phyloP scores from a whole-genome alignment of 2,797 vertebrate species.

The Tadarida brasiliensis region DNA sequence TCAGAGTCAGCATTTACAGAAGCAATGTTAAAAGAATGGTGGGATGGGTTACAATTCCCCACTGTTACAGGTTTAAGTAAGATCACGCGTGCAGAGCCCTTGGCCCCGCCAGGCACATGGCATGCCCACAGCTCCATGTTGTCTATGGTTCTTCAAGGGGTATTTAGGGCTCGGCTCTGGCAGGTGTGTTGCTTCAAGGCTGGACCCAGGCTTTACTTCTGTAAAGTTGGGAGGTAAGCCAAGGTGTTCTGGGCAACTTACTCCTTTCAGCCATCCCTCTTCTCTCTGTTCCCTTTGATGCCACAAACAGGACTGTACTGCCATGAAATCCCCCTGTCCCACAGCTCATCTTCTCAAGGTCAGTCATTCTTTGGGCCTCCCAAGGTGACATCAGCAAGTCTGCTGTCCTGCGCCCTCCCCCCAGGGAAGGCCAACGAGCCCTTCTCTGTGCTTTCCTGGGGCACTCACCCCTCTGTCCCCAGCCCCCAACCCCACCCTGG shows the following conservation, averaged over 20 bases:
- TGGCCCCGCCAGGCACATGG: background rate
- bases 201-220: background rate
- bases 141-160: background rate
- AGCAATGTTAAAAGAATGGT: too few relatives aligned
- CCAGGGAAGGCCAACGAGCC: background rate
- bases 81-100: background rate
- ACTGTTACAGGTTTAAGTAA: background rate
- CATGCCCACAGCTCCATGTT: fast-evolving
- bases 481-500: background rate
- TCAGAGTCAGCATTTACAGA: too few relatives aligned
- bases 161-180: background rate
- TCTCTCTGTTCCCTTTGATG: background rate
- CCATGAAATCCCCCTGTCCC: background rate
- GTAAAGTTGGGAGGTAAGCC: background rate
- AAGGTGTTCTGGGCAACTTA: background rate
- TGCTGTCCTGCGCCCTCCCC: background rate
- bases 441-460: background rate
- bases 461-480: background rate
- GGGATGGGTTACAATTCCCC: too few relatives aligned
- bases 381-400: background rate
- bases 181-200: background rate
- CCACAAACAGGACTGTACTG: background rate
- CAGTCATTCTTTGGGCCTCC: background rate
- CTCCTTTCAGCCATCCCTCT: constrained; percentile 8
- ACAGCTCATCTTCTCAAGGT: background rate